phyloP scores from a whole-genome alignment of 1,140 invertebrate genomes.

The Babylonia areolata region DNA sequence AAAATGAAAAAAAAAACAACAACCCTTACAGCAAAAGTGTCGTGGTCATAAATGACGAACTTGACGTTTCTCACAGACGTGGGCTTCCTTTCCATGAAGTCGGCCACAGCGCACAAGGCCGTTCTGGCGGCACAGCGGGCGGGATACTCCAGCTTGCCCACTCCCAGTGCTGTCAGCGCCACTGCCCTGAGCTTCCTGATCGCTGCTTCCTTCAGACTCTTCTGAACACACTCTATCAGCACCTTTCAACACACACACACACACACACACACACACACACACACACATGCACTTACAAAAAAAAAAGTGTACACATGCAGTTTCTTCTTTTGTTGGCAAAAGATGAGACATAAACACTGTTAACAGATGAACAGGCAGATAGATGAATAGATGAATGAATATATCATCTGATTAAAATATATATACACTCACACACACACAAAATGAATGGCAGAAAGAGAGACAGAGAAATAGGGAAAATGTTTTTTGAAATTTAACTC shows the following conservation, averaged over 20 bases:
- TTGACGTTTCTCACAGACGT: not conserved
- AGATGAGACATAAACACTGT: no score
- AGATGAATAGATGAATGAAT: no score
- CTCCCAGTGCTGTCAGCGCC: constrained; percentile 1
- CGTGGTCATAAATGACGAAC: constrained; percentile 2
- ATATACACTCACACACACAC: no score
- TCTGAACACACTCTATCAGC: constrained; percentile 17
- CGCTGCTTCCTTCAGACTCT: not conserved
- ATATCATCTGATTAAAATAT: no score
- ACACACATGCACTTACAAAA: not conserved
- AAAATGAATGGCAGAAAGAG: no score
- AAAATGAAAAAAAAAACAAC: no score
- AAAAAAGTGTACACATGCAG: not conserved
- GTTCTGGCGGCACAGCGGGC: not conserved
- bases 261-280: no score
- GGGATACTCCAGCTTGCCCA: constrained; percentile 5
- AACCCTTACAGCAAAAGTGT: not conserved
- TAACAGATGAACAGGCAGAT: no score
- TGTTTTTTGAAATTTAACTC: no score
- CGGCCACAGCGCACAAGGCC: not conserved
- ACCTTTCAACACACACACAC: not conserved
- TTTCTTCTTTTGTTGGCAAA: no score
- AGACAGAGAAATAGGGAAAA: no score
- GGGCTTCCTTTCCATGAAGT: not conserved
- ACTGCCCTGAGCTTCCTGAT: not conserved